Base-by-base conservation (phyloP, 2,113 vertebrate species). In the Myrmecobius fasciatus region DNA sequence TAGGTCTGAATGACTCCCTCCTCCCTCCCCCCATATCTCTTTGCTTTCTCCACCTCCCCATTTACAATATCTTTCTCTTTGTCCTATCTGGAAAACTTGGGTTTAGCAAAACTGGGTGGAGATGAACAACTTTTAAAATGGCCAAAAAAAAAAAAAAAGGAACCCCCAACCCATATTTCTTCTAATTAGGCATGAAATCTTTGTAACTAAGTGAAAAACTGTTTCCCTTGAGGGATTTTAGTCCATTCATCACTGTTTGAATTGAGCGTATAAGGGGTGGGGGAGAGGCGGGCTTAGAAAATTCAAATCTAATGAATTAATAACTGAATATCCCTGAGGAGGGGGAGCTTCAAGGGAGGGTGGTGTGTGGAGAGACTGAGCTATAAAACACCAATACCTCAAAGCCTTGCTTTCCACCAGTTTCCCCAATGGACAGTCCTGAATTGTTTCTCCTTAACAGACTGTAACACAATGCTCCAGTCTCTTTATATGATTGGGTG, bases 121-220 rank as follows among this genome's bases (percentile, higher is more conserved):
- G 97, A 98, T 98, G 98, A 98, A 98, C 98, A 98, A 98, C 98
- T 98, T 98, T 97, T 98, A 98, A 98, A 96, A 95, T 53, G 93
- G 91, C 89, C 52, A 89, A 51, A 93, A 95, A 91, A 51, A 48
- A 48, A 91, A 92, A 90, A 94, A 53, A 17, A 93, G 24, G 36
- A 54, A 17, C 94, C 91, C 95, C 89, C 92, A 94, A 67, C 53
- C 97, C 98, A 98, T 97, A 98, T 98, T 98, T 98, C 98, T 97
- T 96, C 98, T 99, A 98, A 99, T 98, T 98, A 98, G 97, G 98
- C 98, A 98, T 98, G 98, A 98, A 98, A 98, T 98, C 98, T 98
- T 98, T 98, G 98, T 98, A 98, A 98, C 98, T 98, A 98, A 98
- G 98, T 98, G 98, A 98, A 98, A 98, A 98, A 98, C 96, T 98